Base-by-base conservation (phyloP, 2,797 vertebrate genomes). In the Cyclopterus lumpus region DNA sequence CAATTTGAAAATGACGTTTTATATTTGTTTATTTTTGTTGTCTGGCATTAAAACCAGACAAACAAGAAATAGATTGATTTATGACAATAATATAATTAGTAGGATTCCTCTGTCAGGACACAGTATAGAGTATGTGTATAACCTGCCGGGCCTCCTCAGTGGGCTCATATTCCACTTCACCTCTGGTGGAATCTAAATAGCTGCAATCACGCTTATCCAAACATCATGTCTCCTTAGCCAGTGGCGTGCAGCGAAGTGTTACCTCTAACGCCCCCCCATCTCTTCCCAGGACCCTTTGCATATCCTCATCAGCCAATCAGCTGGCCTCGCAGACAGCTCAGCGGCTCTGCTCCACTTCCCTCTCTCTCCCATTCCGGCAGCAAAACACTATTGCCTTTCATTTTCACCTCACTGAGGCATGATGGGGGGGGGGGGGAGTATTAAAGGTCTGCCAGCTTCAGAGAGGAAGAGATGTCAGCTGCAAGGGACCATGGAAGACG, bases 121-220 rank as follows among this genome's bases (percentile, higher is more conserved):
- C 15, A 65, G 59, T 20, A 46, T 14, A 75, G 22, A 42, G 8
- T 54, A 15, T 73, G 48, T 42, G 55, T 36, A 8, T 22, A 49
- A 72, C 40, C 57, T 32, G 16, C 18, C n/a, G 46, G 51, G 36
- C 30, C 36, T 60, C 58, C 16, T 18, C 44, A 46, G 16, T 7
- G 44, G 44, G 2, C 44, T 20, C 44, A 15, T n/a, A 4, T n/a
- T 20, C 40, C 38, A 58, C 60, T n/a, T 40, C 26, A 34, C 18
- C 36, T 58, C 30, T 16, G 5, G n/a, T 32, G 40, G 22, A 69
- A 55, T 73, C 57, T 67, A 73, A 81, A 63, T 67, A 46, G 55
- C 36, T 72, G 72, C 73, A 80, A 83, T 86, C 84, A 86, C n/a
- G 44, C 75, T 80, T 83, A 83, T 86, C 77, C 75, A 91, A 90